These are phyloP conservation scores for Zoanthus sociatus DNA, from an alignment of 92 coral and sea anemone genomes.

Conservation along the genomic window DNA sequence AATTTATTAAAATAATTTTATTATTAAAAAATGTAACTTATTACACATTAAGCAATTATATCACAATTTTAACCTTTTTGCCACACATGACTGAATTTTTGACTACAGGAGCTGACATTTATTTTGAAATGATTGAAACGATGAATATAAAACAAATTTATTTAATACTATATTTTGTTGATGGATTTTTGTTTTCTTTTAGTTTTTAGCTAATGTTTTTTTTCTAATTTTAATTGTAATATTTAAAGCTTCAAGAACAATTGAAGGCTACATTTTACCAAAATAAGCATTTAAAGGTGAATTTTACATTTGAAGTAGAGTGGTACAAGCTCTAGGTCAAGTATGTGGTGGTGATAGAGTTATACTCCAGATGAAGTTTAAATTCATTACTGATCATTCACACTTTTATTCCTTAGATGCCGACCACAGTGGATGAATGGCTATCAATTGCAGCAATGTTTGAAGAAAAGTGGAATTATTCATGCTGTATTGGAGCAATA, in stretches of 20 bases:
- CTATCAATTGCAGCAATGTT: conserved; percentile 2
- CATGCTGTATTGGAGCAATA: conserved; percentile 17
- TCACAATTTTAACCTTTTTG: conserved; percentile 1
- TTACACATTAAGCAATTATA: not conserved
- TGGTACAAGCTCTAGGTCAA: not conserved
- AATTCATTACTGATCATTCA: not conserved
- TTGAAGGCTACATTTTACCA: conserved; percentile 2
- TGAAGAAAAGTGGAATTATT: conserved; percentile 7
- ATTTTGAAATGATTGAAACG: not conserved
- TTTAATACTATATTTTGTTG: not conserved
- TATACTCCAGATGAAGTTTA: not conserved
- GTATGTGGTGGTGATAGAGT: not conserved
- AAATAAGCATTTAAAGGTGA: not conserved
- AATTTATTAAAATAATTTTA: not conserved
- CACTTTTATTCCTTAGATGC: conserved; percentile 10
- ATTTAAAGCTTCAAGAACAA: not conserved
- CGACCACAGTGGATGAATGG: conserved; percentile 13
- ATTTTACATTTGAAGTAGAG: not conserved
- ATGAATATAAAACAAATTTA: not conserved
- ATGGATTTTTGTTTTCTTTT: not conserved
- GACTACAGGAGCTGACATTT: not conserved
- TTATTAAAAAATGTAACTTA: conserved; percentile 8
- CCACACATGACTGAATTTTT: not conserved
- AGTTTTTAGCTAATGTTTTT: not conserved
- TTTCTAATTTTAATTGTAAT: not conserved